Evolutionary conservation across 2,113 vertebrate genomes (phyloP).

Genomic region (Enhydra lutris): DNA sequence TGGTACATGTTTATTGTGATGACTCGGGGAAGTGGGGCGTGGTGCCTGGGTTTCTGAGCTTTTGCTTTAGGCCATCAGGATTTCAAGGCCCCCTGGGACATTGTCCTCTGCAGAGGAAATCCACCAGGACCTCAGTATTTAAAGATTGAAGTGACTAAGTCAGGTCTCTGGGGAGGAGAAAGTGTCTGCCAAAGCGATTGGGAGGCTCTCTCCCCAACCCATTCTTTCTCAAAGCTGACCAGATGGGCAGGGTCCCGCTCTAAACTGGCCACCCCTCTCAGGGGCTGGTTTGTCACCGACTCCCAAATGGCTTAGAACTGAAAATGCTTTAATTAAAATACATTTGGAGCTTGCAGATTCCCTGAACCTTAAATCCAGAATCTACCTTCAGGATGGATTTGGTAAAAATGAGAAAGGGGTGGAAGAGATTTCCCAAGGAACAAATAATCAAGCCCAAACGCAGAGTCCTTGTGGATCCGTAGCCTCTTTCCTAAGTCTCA

Average conservation of each 20-base stretch:
- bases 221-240: background rate
- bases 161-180: background rate
- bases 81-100: constrained; percentile 18
- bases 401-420: background rate
- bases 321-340: constrained; percentile 31
- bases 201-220: background rate
- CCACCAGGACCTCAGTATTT: background rate
- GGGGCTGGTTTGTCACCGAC: background rate
- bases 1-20: background rate
- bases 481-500: constrained; percentile 1
- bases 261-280: background rate
- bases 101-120: background rate
- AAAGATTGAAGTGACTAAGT: background rate
- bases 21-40: background rate
- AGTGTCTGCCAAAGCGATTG: background rate
- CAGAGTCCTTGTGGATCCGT: background rate
- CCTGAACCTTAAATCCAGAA: background rate
- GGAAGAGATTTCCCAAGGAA: background rate
- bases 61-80: background rate
- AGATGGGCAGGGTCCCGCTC: background rate
- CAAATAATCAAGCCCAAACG: constrained; percentile 31
- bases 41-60: constrained; percentile 2
- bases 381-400: constrained; percentile 1
- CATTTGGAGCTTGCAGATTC: background rate
- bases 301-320: background rate